A percentile compares a stretch with the other conserved stretches of the same genome.
These are phyloP conservation scores for Delichon dasypus DNA, from an alignment of 2,797 vertebrate genomes.

Conservation along the genomic window DNA sequence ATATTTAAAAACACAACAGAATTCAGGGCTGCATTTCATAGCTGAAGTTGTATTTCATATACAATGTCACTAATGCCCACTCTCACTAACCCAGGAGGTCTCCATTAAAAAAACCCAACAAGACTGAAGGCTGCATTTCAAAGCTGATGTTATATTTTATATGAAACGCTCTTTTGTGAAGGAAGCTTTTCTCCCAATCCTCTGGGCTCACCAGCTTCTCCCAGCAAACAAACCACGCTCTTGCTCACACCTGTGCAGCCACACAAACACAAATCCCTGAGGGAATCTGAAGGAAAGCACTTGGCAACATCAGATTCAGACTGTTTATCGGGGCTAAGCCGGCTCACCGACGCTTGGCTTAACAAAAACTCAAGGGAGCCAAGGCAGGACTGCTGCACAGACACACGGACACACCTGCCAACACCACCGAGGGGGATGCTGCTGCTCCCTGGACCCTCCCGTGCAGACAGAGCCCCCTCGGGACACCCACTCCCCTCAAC, in stretches of 20 bases:
- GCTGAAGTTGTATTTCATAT: neutral
- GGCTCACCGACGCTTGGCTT: neutral
- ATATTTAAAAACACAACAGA: neutral
- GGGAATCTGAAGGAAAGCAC: neutral
- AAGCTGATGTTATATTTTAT: neutral
- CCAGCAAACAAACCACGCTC: neutral
- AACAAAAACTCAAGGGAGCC: neutral
- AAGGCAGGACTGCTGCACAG: neutral
- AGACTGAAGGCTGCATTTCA: neutral
- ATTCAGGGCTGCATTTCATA: neutral
- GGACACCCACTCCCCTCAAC: neutral
- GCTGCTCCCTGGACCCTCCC: neutral
- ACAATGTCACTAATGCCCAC: neutral
- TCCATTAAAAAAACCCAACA: neutral
- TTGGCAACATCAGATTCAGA: neutral
- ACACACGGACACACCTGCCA: neutral
- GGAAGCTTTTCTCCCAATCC: neutral
- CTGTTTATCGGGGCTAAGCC: neutral
- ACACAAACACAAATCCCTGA: neutral
- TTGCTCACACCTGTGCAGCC: neutral
- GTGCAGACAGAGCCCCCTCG: neutral
- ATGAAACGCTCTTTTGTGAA: neutral
- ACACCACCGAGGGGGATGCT: neutral
- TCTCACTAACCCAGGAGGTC: neutral
- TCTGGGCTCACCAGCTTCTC: neutral